phyloP scores from a whole-genome alignment of 2,888 invertebrate genomes.

The Blastobasis lacticolella region DNA sequence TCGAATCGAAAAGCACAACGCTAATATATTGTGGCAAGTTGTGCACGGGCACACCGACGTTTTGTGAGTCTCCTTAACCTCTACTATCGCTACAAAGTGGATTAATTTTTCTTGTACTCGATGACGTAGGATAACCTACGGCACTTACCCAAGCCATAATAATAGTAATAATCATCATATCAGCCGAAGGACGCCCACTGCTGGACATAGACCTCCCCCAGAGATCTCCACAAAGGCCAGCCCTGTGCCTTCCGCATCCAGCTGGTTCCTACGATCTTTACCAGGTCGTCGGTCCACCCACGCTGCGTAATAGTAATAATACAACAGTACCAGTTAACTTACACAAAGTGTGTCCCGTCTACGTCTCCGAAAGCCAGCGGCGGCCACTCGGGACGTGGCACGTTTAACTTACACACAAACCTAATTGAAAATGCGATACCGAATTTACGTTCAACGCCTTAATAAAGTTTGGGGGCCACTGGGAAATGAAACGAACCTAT shows the following conservation, averaged over 20 bases:
- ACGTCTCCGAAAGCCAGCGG: slow-evolving; percentile 15
- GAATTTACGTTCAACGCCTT: slow-evolving; percentile 35
- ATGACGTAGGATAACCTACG: no score
- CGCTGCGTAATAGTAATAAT: neutral
- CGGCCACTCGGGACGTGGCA: slow-evolving; percentile 32
- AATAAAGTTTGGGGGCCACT: slow-evolving; percentile 1
- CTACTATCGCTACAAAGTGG: no score
- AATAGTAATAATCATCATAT: slow-evolving; percentile 5
- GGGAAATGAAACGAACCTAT: neutral
- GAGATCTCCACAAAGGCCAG: neutral
- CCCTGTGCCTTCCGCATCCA: neutral
- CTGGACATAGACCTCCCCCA: neutral
- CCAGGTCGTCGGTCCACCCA: neutral
- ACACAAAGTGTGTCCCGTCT: neutral
- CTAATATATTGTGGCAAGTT: no score
- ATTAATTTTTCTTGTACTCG: no score
- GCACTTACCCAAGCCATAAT: no score
- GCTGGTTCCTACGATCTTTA: neutral
- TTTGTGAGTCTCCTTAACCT: no score
- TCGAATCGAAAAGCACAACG: no score
- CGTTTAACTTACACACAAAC: slow-evolving; percentile 25
- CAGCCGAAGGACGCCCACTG: neutral
- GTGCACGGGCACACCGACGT: no score
- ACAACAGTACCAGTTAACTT: no score
- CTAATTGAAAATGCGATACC: slow-evolving; percentile 53